Conservation (phyloP, 1,140 invertebrate genomes). For the Polypedilum pembai region DNA sequence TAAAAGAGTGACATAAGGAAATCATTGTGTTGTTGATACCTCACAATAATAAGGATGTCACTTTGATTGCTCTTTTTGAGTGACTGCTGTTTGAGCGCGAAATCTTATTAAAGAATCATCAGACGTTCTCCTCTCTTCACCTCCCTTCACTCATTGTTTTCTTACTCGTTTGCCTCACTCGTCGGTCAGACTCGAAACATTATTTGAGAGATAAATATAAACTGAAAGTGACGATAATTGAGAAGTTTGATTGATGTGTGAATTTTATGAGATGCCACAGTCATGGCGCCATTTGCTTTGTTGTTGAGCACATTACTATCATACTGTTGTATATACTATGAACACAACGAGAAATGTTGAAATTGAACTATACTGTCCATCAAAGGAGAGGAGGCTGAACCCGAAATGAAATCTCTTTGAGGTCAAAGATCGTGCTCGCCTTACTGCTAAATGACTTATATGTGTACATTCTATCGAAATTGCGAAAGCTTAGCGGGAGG, state of each 20-base stretch:
- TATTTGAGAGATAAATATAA: background rate
- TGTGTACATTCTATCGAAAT: background rate
- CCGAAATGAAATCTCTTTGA: background rate
- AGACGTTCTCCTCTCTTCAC: background rate
- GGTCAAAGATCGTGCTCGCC: conserved; percentile 1
- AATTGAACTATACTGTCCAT: background rate
- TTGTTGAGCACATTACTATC: conserved; percentile 10
- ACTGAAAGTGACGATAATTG: conserved; percentile 17
- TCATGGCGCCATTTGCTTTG: conserved; percentile 6
- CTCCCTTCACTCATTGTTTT: background rate
- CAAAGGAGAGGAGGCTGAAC: background rate
- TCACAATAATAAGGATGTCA: conserved; percentile 17
- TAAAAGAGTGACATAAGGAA: background rate
- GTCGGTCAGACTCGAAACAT: background rate
- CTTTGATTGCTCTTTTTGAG: conserved; percentile 12
- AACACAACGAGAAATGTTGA: background rate
- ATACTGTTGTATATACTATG: background rate
- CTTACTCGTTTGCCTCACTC: background rate
- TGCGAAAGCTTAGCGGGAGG: background rate
- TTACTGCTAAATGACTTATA: background rate
- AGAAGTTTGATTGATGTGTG: conserved; percentile 17
- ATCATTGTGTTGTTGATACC: background rate
- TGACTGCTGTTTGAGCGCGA: conserved; percentile 1
- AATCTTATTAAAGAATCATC: background rate
- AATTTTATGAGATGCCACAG: conserved; percentile 8